A percentile compares a stretch with the other conserved stretches of the same genome.
These are phyloP conservation scores for Ianthella basta DNA, from an alignment of 37 sponge, comb jelly and placozoan species.

Conservation along the genomic window DNA sequence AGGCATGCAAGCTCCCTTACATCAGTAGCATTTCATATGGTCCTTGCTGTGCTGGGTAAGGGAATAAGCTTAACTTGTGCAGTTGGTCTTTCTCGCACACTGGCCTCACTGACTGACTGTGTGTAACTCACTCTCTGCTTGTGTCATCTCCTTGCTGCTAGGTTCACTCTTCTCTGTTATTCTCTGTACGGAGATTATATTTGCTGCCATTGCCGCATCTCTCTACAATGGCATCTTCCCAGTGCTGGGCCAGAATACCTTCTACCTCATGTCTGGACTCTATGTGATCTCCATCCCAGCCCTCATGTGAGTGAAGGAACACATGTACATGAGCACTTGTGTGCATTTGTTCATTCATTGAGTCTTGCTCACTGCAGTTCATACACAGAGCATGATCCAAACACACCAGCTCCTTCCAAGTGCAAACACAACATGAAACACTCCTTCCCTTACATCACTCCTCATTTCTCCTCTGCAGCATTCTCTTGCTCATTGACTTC, in stretches of 20 bases:
- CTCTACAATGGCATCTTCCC: conserved; percentile 1
- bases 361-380: no score
- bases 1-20: no score
- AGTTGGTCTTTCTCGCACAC: not conserved
- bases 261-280: conserved; percentile 18
- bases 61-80: no score
- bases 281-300: not conserved
- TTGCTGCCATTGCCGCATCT: not conserved
- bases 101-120: not conserved
- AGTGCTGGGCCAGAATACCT: not conserved
- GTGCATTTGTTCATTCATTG: no score
- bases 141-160: not conserved
- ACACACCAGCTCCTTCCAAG: no score
- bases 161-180: conserved; percentile 3
- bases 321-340: not conserved
- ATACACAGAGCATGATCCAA: no score
- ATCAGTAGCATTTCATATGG: no score
- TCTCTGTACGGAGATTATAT: not conserved
- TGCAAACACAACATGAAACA: no score
- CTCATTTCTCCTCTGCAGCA: no score
- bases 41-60: no score
- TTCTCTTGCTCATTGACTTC: no score
- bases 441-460: no score
- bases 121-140: not conserved
- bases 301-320: not conserved